These are phyloP conservation scores for Cataglyphis rosenhaueri DNA, from an alignment of 2,888 invertebrate genomes.

Conservation along the genomic window DNA sequence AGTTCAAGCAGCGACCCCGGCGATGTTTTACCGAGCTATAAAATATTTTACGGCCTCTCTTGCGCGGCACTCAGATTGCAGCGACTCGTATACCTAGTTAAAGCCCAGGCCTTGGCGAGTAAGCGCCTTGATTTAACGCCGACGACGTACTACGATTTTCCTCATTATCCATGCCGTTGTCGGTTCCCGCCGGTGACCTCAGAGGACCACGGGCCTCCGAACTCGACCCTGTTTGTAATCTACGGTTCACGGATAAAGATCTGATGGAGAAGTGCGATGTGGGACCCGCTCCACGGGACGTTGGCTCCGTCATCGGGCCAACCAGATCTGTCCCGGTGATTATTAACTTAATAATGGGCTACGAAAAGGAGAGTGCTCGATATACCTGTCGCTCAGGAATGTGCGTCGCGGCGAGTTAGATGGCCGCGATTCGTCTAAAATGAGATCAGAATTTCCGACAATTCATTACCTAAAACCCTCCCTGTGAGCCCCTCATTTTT, in stretches of 20 bases:
- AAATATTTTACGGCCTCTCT: conserved; percentile 47
- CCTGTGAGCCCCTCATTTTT: background rate
- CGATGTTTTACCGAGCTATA: conserved; percentile 43
- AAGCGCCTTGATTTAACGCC: conserved; percentile 41
- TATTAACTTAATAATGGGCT: conserved; percentile 63
- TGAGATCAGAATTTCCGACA: conserved; percentile 60
- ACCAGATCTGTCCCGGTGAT: conserved; percentile 66
- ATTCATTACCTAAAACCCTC: conserved; percentile 24
- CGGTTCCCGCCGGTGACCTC: background rate
- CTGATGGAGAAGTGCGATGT: conserved; percentile 24
- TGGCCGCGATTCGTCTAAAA: conserved; percentile 56
- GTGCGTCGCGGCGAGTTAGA: conserved; percentile 23
- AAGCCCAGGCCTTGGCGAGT: conserved; percentile 8
- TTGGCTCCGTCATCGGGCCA: conserved; percentile 29
- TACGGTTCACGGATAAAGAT: conserved; percentile 59
- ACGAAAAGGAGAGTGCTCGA: conserved; percentile 24
- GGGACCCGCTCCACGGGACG: conserved; percentile 55
- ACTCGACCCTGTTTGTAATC: background rate
- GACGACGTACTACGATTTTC: conserved; percentile 36
- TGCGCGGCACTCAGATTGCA: background rate
- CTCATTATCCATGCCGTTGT: conserved; percentile 39
- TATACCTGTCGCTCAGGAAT: conserved; percentile 61
- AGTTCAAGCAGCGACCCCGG: conserved; percentile 45
- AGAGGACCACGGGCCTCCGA: background rate
- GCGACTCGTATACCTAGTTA: conserved; percentile 58